Evolutionary conservation across 2,113 vertebrate genomes (phyloP), one percentile per base, ranked within the genome.

Genomic region (Dipodomys ordii): DNA sequence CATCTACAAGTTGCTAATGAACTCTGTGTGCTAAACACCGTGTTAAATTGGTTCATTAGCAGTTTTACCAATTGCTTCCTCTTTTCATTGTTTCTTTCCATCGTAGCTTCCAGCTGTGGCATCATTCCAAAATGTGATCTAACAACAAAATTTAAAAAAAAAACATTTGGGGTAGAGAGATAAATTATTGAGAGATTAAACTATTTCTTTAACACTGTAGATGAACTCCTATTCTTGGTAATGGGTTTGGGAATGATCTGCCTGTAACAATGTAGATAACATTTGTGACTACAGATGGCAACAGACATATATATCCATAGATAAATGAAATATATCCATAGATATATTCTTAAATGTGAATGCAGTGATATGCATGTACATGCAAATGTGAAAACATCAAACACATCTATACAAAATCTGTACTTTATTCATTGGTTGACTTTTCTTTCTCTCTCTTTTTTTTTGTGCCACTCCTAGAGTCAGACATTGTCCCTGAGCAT

Each of bases 131-230:
- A 97, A 86, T 94, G 78, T 89, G 92, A 90, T 96, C 60, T 83
- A 22, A 83, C 67, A 83, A 72, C 71, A 71, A 3, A 65, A 91
- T 84, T 39, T 6, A 12, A 49, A 49, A 11, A 49, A 11, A 91
- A 98, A 90, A 84, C 97, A 94, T 94, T 97, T 97, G 87, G 74
- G 78, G 96, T 12, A 67, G 76, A 76, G 82, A 97, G 92, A 94
- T 96, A 49, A 97, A 95, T 96, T 98, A 72, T 97, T 97, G 93
- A 88, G 69, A 97, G 89, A 97, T 97, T 98, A 94, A 98, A 96
- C 80, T 93, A 95, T 91, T 88, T 8, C 91, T 84, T 91, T 91
- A 96, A 96, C 97, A 95, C 74, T 88, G 80, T 79, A 96, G 62
- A 87, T 90, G 65, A 95, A 96, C 97, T 97, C 86, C 95, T 96